Evolutionary conservation across 1,140 invertebrate species (phyloP).

Genomic region (Calliopsis andreniformis): DNA sequence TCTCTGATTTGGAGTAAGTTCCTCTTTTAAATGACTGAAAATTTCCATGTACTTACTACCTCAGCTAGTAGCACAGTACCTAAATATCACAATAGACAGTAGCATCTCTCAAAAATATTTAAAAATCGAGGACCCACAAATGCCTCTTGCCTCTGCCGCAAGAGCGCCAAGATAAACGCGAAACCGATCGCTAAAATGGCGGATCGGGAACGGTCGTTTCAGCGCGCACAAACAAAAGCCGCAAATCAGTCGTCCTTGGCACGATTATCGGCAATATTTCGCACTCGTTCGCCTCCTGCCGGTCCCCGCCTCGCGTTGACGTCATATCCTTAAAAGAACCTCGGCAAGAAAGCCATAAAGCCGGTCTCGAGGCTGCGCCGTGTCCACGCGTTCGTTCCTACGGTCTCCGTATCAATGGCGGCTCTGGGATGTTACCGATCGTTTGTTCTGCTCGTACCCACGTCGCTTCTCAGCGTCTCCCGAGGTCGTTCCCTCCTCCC

Average conservation of each 20-base stretch:
- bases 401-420: conserved; percentile 79
- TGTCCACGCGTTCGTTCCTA: conserved; percentile 10
- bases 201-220: too few species aligned
- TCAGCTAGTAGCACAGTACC: too few species aligned
- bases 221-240: conserved; percentile 10
- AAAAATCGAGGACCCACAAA: too few species aligned
- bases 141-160: too few species aligned
- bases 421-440: conserved; percentile 63
- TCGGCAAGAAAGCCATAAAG: background rate
- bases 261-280: conserved; percentile 24
- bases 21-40: too few species aligned
- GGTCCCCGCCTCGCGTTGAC: background rate
- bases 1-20: too few species aligned
- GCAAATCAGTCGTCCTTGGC: conserved; percentile 16
- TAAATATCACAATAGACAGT: too few species aligned
- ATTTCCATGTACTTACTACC: too few species aligned
- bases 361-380: conserved; percentile 9
- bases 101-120: too few species aligned
- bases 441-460: background rate
- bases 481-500: background rate
- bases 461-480: background rate
- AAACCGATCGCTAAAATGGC: too few species aligned
- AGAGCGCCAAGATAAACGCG: too few species aligned
- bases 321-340: background rate
- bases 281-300: background rate